phyloP scores from a whole-genome alignment of 2,888 invertebrate genomes.

The Punctoribates punctum region DNA sequence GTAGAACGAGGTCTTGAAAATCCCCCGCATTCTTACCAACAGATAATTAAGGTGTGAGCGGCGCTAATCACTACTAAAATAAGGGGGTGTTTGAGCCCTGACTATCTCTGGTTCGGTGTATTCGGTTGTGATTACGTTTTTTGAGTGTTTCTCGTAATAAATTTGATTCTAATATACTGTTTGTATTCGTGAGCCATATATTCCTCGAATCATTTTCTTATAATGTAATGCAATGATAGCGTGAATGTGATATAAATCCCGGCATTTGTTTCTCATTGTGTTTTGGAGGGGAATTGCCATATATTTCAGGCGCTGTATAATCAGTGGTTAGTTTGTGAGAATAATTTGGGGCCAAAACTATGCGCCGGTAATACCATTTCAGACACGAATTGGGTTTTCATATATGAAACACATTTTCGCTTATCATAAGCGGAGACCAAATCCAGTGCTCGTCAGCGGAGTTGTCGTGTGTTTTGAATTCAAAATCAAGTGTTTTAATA shows the following conservation, averaged over 20 bases:
- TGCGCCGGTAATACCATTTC: neutral
- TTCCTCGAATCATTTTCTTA: too few species aligned
- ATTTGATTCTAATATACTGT: too few species aligned
- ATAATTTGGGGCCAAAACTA: conserved; percentile 16
- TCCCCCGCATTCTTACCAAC: too few species aligned
- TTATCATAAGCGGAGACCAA: neutral
- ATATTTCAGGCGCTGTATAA: neutral
- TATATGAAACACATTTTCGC: neutral
- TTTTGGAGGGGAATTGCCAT: neutral
- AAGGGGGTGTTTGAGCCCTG: too few species aligned
- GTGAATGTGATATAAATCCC: neutral
- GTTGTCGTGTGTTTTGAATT: conserved; percentile 18
- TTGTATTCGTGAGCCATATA: too few species aligned
- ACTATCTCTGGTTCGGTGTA: too few species aligned
- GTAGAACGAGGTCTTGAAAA: too few species aligned
- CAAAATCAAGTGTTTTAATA: conserved; percentile 13
- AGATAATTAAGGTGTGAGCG: too few species aligned
- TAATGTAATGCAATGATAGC: neutral
- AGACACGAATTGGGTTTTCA: conserved; percentile 1
- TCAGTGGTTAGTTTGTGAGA: neutral
- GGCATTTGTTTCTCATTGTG: neutral
- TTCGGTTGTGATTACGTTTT: too few species aligned
- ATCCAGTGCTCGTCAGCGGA: conserved; percentile 15
- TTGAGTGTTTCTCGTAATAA: too few species aligned
- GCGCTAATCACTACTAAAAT: too few species aligned